Percentiles rank a stretch among this genome's conserved stretches.
These are phyloP conservation scores for Euwallacea fornicatus DNA, from an alignment of 1,140 invertebrate species.

Conservation along the genomic window DNA sequence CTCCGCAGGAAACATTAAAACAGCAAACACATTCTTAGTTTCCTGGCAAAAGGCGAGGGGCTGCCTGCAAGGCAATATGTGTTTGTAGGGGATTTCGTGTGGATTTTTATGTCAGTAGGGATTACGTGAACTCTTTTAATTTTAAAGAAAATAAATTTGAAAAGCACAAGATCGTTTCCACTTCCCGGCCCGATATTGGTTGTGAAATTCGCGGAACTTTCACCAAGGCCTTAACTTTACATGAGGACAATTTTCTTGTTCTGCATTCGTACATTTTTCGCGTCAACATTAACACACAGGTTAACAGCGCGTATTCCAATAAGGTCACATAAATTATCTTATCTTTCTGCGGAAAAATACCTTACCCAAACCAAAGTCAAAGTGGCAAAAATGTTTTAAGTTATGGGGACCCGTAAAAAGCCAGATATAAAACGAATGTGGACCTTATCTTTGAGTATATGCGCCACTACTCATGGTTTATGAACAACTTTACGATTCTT, in stretches of 20 bases:
- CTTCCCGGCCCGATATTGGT: slow-evolving; percentile 13
- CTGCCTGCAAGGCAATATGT: slow-evolving; percentile 18
- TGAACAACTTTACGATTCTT: slow-evolving; percentile 36
- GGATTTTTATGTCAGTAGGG: slow-evolving; percentile 21
- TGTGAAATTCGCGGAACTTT: neutral
- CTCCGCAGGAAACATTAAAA: too few species aligned
- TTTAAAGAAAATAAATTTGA: slow-evolving; percentile 35
- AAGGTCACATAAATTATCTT: neutral
- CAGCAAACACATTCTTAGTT: too few species aligned
- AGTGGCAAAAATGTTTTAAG: slow-evolving; percentile 31
- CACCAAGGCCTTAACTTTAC: neutral
- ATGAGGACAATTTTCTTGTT: neutral
- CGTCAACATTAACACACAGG: too few species aligned
- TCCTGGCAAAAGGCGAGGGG: too few species aligned
- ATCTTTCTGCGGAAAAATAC: neutral
- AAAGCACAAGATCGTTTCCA: slow-evolving; percentile 18
- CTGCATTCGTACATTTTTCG: neutral
- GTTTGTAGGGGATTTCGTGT: slow-evolving; percentile 10
- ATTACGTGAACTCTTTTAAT: slow-evolving; percentile 32
- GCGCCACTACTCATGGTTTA: slow-evolving; percentile 33
- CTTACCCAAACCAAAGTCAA: slow-evolving; percentile 10
- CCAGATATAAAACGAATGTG: slow-evolving; percentile 25
- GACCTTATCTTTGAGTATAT: slow-evolving; percentile 36
- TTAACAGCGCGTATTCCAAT: too few species aligned
- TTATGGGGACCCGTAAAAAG: slow-evolving; percentile 27